Conservation (phyloP, 2,797 vertebrate species). For the Heterohyrax brucei region DNA sequence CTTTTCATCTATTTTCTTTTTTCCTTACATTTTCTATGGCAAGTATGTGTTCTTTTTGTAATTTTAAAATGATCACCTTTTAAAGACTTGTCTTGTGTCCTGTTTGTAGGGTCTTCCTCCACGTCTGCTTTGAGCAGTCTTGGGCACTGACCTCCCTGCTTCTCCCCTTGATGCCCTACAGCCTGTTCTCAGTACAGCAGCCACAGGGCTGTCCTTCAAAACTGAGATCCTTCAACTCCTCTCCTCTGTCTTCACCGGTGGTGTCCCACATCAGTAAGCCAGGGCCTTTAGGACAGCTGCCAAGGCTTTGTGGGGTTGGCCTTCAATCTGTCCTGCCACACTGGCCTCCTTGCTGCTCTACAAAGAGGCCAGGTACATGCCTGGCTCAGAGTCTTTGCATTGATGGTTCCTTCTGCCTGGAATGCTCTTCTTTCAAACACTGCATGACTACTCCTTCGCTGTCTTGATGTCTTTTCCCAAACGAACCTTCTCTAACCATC, state of each 20-base stretch:
- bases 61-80: not conserved
- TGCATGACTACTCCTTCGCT: not conserved
- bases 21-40: not conserved
- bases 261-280: not conserved
- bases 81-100: not conserved
- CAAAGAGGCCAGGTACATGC: not conserved
- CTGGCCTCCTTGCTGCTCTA: not conserved
- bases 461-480: not conserved
- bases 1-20: conserved; percentile 18
- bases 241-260: not conserved
- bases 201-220: conserved; percentile 18
- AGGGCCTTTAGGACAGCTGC: not conserved
- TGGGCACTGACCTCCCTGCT: not conserved
- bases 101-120: not conserved
- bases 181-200: not conserved
- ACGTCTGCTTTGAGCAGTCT: not conserved
- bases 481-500: not conserved
- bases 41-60: not conserved
- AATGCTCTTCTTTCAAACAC: conserved; percentile 15
- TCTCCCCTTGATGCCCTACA: not conserved
- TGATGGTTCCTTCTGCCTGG: not conserved
- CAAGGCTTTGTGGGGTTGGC: not conserved
- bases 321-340: not conserved
- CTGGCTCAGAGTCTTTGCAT: not conserved
- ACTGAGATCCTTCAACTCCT: not conserved